Evolutionary conservation across 2,113 vertebrate species (phyloP).

Genomic region (Lagopus muta): DNA sequence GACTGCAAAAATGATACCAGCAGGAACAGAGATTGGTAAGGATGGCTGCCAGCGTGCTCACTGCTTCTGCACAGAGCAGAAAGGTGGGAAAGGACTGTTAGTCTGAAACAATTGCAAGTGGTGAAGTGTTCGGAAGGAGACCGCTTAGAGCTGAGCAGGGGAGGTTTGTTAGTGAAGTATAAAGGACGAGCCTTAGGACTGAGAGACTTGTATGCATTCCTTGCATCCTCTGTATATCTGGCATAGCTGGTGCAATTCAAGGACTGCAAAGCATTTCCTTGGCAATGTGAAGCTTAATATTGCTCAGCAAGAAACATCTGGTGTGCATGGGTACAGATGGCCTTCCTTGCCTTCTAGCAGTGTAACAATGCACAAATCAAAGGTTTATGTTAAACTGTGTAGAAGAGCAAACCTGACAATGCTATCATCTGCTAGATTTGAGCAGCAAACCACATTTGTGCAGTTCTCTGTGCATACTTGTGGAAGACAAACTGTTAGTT

Average conservation of each 20-base stretch:
- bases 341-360: background rate
- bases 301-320: background rate
- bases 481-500: background rate
- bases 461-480: background rate
- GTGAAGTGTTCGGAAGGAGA: background rate
- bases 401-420: background rate
- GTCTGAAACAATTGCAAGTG: background rate
- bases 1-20: constrained; percentile 77
- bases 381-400: background rate
- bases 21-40: constrained; percentile 87
- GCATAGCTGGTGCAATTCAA: background rate
- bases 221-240: background rate
- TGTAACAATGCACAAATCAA: background rate
- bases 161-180: background rate
- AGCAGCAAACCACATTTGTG: background rate
- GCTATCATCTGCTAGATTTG: background rate
- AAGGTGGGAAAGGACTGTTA: background rate
- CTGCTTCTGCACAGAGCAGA: background rate
- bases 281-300: background rate
- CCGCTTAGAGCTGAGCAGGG: background rate
- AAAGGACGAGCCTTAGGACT: background rate
- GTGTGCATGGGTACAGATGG: background rate
- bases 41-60: background rate
- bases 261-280: background rate
- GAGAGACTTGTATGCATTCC: background rate